A percentile compares a stretch with the other conserved stretches of the same genome.
Evolutionary conservation across 1,140 invertebrate species (phyloP).

Genomic region (Cydia splendana): DNA sequence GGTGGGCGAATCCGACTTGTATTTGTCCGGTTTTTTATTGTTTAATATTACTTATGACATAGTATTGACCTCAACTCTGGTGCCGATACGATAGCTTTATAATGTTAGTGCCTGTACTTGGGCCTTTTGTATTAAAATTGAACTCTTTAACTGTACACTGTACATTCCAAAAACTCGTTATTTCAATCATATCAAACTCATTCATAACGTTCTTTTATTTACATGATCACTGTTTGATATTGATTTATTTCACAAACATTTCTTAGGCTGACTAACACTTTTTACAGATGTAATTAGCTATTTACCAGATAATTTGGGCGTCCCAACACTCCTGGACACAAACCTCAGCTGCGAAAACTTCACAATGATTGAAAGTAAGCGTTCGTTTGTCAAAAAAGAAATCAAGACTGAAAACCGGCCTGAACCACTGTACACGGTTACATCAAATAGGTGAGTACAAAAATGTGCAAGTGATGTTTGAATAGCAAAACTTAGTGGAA

Average conservation of each 20-base stretch:
- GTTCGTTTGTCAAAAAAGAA: slow-evolving; percentile 58
- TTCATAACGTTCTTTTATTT: not conserved
- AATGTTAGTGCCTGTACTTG: too few relatives aligned
- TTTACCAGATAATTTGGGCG: slow-evolving; percentile 45
- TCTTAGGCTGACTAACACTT: slow-evolving; percentile 27
- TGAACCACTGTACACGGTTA: slow-evolving; percentile 60
- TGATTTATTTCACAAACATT: slow-evolving; percentile 17
- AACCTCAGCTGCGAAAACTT: slow-evolving; percentile 50
- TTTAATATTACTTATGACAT: too few relatives aligned
- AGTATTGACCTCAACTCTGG: too few relatives aligned
- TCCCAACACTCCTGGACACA: slow-evolving; percentile 48
- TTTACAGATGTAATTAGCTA: slow-evolving; percentile 53
- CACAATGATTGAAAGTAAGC: slow-evolving; percentile 64
- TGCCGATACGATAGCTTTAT: too few relatives aligned
- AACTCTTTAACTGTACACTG: not conserved
- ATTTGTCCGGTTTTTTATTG: too few relatives aligned
- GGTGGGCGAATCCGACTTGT: too few relatives aligned
- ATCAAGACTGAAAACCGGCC: slow-evolving; percentile 54
- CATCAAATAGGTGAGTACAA: slow-evolving; percentile 56
- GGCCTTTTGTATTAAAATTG: too few relatives aligned
- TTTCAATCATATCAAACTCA: not conserved
- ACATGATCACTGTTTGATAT: not conserved
- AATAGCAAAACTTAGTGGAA: too few relatives aligned
- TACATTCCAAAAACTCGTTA: too few relatives aligned
- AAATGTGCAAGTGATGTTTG: too few relatives aligned